These are phyloP conservation scores for Sparidentex hasta DNA, from an alignment of 2,797 vertebrate genomes.

Conservation along the genomic window DNA sequence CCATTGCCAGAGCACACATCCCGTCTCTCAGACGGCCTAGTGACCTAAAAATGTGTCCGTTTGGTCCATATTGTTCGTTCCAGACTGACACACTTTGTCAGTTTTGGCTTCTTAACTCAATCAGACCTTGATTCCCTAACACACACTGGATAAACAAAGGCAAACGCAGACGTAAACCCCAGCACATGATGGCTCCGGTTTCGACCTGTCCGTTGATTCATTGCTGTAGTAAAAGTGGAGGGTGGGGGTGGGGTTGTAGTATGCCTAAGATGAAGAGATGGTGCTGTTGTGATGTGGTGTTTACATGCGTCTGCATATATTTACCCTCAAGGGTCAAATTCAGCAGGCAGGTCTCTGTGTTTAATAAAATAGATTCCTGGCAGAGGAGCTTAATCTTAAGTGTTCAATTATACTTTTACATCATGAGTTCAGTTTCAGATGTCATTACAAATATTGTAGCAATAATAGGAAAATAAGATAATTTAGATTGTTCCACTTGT, in stretches of 20 bases:
- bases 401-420: not conserved
- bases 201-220: conserved; percentile 56
- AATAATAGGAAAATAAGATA: conserved; percentile 1
- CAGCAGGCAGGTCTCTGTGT: conserved; percentile 2
- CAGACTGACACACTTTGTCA: not conserved
- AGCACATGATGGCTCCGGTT: conserved; percentile 34
- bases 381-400: not conserved
- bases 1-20: not conserved
- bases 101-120: conserved; percentile 24
- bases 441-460: not conserved
- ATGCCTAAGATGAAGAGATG: conserved; percentile 18
- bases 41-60: not conserved
- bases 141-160: conserved; percentile 8
- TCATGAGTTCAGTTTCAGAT: not conserved
- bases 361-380: conserved; percentile 8
- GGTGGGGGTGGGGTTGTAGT: conserved; percentile 33
- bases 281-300: conserved; percentile 36
- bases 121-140: conserved; percentile 6
- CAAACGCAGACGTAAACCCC: conserved; percentile 6
- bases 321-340: conserved; percentile 41
- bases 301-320: conserved; percentile 49
- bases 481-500: not conserved
- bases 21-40: not conserved
- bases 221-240: conserved; percentile 35
- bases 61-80: conserved; percentile 5